Evolutionary conservation across 2,113 vertebrate species (phyloP).

Genomic region (Oriolus oriolus): DNA sequence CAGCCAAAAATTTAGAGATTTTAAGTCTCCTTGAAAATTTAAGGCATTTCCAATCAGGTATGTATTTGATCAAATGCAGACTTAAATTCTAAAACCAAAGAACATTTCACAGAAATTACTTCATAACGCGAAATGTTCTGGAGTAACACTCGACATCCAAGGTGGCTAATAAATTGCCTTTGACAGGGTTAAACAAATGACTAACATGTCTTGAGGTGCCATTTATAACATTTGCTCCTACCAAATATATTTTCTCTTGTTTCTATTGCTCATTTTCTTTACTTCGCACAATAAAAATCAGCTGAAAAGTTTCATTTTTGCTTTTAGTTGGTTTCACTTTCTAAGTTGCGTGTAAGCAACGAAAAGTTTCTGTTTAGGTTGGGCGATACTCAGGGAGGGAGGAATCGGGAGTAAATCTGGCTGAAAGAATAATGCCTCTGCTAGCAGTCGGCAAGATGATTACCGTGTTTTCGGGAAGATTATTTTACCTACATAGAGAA

Average conservation of each 20-base stretch:
- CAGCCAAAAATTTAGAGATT: not conserved
- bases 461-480: not conserved
- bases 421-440: not conserved
- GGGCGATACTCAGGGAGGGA: not conserved
- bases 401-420: not conserved
- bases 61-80: not conserved
- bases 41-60: not conserved
- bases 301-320: constrained; percentile 32
- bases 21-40: not conserved
- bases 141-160: not conserved
- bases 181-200: not conserved
- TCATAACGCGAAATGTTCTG: accelerated
- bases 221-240: not conserved
- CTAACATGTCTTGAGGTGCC: not conserved
- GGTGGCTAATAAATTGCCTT: not conserved
- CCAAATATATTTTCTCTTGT: not conserved
- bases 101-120: not conserved
- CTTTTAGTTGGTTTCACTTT: constrained; percentile 41
- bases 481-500: not conserved
- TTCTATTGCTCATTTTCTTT: not conserved
- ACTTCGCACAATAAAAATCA: not conserved
- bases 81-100: not conserved
- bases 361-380: constrained; percentile 14
- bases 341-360: not conserved
- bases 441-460: not conserved